These are phyloP conservation scores for Pogoniulus pusillus DNA, from an alignment of 2,797 vertebrate genomes.

Conservation along the genomic window DNA sequence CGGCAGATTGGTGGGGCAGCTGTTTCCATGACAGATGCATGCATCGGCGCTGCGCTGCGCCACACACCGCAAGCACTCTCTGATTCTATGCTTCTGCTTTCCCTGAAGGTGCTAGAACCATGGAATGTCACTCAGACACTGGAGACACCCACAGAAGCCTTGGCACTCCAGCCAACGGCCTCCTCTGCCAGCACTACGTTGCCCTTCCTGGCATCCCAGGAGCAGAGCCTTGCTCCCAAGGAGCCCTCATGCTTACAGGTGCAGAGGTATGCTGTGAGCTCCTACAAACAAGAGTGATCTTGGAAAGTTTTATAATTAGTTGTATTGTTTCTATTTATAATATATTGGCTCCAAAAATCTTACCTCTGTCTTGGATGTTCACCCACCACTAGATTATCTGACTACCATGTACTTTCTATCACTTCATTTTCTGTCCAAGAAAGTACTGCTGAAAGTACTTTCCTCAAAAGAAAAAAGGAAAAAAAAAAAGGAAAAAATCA, in stretches of 20 bases:
- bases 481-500: neutral
- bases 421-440: neutral
- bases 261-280: neutral
- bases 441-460: neutral
- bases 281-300: neutral
- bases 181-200: neutral
- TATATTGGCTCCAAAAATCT: neutral
- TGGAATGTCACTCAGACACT: neutral
- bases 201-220: neutral
- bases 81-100: neutral
- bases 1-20: accelerated
- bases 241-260: accelerated
- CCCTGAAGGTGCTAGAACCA: neutral
- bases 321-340: neutral
- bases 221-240: neutral
- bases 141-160: neutral
- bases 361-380: neutral
- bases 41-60: neutral
- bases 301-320: neutral
- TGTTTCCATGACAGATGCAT: neutral
- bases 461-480: neutral
- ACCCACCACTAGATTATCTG: neutral
- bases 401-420: neutral
- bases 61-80: accelerated
- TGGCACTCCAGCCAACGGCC: neutral